A percentile compares a stretch with the other conserved stretches of the same genome.
Evolutionary conservation across 2,888 invertebrate genomes (phyloP).

Genomic region (Nineta flava): DNA sequence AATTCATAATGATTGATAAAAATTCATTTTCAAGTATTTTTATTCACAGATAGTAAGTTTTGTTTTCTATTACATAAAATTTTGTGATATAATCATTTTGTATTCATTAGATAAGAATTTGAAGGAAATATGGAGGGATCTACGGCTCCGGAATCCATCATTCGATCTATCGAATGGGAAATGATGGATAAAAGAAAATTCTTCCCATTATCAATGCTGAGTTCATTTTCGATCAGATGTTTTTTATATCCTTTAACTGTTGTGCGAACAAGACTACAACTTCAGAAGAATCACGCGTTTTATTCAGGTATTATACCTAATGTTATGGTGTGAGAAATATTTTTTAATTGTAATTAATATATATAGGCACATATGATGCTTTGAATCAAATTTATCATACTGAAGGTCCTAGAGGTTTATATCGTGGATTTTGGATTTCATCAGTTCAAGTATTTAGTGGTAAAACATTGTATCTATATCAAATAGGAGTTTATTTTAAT

Average conservation of each 20-base stretch:
- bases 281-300: constrained; percentile 65
- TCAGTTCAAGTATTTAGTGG: constrained; percentile 45
- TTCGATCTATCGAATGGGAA: constrained; percentile 86
- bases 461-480: constrained; percentile 12
- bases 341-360: neutral
- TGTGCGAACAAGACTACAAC: constrained; percentile 86
- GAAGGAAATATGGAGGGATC: no score
- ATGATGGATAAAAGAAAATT: constrained; percentile 97
- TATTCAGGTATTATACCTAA: constrained; percentile 44
- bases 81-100: no score
- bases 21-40: no score
- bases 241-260: constrained; percentile 84
- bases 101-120: no score
- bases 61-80: no score
- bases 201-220: constrained; percentile 80
- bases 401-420: constrained; percentile 78
- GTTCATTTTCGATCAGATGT: constrained; percentile 61
- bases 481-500: no score
- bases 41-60: no score
- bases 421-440: constrained; percentile 90
- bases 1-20: no score
- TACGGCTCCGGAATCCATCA: constrained; percentile 16
- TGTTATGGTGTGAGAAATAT: constrained; percentile 6
- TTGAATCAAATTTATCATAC: constrained; percentile 67
- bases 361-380: constrained; percentile 65